These are phyloP conservation scores for Addax nasomaculatus DNA, from an alignment of 2,113 vertebrate species.

Conservation along the genomic window DNA sequence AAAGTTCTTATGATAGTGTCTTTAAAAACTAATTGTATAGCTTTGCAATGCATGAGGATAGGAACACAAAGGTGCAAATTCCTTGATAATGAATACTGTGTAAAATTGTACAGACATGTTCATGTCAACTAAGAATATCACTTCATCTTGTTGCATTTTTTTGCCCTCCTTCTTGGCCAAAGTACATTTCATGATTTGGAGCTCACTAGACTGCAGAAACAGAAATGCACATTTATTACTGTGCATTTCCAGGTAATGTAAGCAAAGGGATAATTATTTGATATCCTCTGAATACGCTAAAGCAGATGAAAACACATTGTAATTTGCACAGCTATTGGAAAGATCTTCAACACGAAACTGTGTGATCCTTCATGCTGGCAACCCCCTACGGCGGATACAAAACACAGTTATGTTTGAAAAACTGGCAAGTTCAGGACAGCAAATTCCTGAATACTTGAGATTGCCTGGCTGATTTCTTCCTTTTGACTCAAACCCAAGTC, in stretches of 20 bases:
- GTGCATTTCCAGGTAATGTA: slow-evolving; percentile 47
- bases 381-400: slow-evolving; percentile 8
- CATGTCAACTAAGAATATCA: neutral
- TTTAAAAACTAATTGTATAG: neutral
- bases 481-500: slow-evolving; percentile 53
- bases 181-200: neutral
- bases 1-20: neutral
- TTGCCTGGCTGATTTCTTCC: slow-evolving; percentile 47
- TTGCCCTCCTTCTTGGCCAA: neutral
- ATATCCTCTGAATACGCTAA: slow-evolving; percentile 4
- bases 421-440: slow-evolving; percentile 32
- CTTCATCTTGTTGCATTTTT: neutral
- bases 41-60: neutral
- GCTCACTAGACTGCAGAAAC: neutral
- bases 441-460: slow-evolving; percentile 54
- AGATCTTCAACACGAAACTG: neutral
- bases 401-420: slow-evolving; percentile 35
- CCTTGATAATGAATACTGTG: neutral
- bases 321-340: slow-evolving; percentile 46
- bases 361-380: slow-evolving; percentile 34
- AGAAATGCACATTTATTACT: neutral
- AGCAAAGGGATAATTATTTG: slow-evolving; percentile 29
- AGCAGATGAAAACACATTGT: slow-evolving; percentile 29
- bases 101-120: neutral
- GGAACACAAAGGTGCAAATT: neutral